These are phyloP conservation scores for Aplochiton taeniatus DNA, from an alignment of 2,797 vertebrate species.

Conservation along the genomic window DNA sequence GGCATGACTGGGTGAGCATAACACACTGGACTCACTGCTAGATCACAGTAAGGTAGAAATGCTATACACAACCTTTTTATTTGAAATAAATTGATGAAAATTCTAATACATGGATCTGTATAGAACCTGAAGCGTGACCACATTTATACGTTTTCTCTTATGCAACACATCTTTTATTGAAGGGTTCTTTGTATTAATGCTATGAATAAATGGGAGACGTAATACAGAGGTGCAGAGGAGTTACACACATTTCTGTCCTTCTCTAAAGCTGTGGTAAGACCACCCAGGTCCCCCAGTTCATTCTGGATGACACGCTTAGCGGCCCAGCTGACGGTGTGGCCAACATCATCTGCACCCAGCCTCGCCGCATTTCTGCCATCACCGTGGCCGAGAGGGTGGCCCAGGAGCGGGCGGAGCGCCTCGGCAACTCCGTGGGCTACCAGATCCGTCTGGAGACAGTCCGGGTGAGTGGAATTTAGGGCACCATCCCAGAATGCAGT, in stretches of 20 bases:
- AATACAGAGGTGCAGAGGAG: too few relatives aligned
- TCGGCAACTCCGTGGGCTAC: slow-evolving; percentile 93
- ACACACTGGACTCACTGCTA: neutral
- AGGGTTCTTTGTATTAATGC: too few relatives aligned
- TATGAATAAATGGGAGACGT: too few relatives aligned
- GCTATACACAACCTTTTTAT: too few relatives aligned
- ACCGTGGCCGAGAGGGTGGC: slow-evolving; percentile 93
- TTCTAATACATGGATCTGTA: too few relatives aligned
- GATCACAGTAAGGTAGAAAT: too few relatives aligned
- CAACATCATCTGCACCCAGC: slow-evolving; percentile 96
- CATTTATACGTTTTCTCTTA: too few relatives aligned
- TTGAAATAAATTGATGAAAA: too few relatives aligned
- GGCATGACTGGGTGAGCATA: slow-evolving; percentile 94
- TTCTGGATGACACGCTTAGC: slow-evolving; percentile 86
- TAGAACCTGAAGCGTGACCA: too few relatives aligned
- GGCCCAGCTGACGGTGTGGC: slow-evolving; percentile 79
- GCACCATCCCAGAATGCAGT: neutral
- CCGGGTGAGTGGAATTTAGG: slow-evolving; percentile 72
- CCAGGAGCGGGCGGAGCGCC: slow-evolving; percentile 87
- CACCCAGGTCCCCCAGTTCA: slow-evolving; percentile 97
- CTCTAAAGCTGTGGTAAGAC: slow-evolving; percentile 91
- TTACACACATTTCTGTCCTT: neutral
- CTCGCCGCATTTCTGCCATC: slow-evolving; percentile 95
- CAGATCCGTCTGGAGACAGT: slow-evolving; percentile 97
- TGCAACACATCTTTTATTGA: too few relatives aligned